A percentile compares a stretch with the other conserved stretches of the same genome.
Conservation (phyloP, 2,113 vertebrate genomes). For the Chaenocephalus aceratus region DNA sequence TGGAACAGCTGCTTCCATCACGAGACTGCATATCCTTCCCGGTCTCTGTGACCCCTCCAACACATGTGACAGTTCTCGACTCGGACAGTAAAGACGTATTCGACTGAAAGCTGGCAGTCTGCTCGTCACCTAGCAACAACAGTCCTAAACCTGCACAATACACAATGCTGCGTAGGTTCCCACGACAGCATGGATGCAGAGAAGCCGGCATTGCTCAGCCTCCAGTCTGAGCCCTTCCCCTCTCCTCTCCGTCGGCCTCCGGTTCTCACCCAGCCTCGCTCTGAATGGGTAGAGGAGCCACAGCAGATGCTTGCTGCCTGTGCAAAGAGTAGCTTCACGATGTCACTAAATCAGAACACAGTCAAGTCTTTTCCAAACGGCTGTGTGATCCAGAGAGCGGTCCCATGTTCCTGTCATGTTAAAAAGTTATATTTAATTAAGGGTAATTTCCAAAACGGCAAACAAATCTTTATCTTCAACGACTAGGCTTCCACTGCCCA, state of each 20-base stretch:
- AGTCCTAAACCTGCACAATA: background rate
- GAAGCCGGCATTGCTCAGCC: slow-evolving; percentile 8
- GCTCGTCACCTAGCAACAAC: slow-evolving; percentile 2
- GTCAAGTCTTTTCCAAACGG: background rate
- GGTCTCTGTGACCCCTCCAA: no score
- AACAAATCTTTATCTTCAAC: background rate
- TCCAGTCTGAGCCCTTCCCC: slow-evolving; percentile 8
- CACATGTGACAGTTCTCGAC: no score
- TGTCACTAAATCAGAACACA: slow-evolving; percentile 19
- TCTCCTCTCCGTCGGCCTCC: slow-evolving; percentile 13
- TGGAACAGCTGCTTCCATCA: no score
- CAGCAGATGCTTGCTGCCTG: slow-evolving; percentile 28
- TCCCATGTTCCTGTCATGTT: background rate
- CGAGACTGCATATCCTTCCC: background rate
- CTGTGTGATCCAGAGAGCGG: background rate
- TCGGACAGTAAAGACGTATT: background rate
- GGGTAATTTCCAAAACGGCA: slow-evolving; percentile 9
- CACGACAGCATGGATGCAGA: background rate
- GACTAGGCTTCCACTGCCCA: slow-evolving; percentile 2
- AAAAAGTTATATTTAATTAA: background rate
- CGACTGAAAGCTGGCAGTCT: background rate
- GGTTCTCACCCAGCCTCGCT: slow-evolving; percentile 18
- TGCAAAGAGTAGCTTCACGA: slow-evolving; percentile 18
- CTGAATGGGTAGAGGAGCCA: slow-evolving; percentile 1
- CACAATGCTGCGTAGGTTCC: background rate